Base-by-base conservation (phyloP, 1,140 invertebrate genomes). In the Trachymyrmex cornetzi region DNA sequence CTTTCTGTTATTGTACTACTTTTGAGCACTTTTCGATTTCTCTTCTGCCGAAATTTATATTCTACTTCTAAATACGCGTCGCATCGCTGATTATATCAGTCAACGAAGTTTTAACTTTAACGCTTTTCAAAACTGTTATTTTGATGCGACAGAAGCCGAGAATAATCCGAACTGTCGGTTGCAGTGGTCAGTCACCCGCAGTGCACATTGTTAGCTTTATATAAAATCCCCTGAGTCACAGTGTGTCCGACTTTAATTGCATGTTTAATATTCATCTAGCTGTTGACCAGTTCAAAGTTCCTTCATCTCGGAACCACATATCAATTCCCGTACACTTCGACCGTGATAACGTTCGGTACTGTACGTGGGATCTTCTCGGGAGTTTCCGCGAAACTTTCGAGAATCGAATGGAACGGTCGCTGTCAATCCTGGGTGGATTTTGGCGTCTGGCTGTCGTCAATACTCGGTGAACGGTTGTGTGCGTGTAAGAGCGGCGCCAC, bases 341-440 rank as follows among this genome's bases (percentile, higher is more conserved):
- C 66, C 50, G 16, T 24, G 48, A 55, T 27, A 74, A 66, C 19
- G 27, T 24, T 63, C 34, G 30, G 3, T 67, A 22, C 12, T 57
- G 5, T n/a, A 53, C 14, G 27, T 27, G 24, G 5, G 27, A 81
- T 87, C 87, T 89, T 71, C 22, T 53, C 67, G 22, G 50, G 53
- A 64, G 72, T 87, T 85, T 82, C 79, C 72, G n/a, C 44, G 24
- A 30, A 85, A 88, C 69, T 86, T 66, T 79, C 24, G 69, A 84
- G 80, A 75, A 84, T 74, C 80, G 80, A 84, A 84, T 84, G 80
- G 64, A 69, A 77, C 55, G 79, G 19, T 80, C 79, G 79, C 61
- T 85, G 89, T 77, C 89, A 90, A 89, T 85, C 79, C 53, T 80
- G 16, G 74, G 30, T 87, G 88, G 74, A 89, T 89, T 87, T 84